Conservation (phyloP, 30 jellyfish, hydroid and myxozoan genomes). For the Chrysaora quinquecirrha region DNA sequence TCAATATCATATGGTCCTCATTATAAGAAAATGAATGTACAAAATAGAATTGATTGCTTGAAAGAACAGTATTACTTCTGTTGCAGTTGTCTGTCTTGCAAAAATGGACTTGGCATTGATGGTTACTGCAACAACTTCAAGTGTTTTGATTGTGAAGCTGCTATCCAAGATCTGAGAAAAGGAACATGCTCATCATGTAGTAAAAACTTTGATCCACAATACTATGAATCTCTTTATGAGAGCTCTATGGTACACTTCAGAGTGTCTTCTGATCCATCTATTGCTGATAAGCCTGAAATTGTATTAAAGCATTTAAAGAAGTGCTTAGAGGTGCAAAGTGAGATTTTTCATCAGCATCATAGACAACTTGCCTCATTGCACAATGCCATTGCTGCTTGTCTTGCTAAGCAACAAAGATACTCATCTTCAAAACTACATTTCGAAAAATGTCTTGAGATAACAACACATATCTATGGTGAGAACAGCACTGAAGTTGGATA, state of each 20-base stretch:
- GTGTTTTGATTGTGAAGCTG: constrained; percentile 46
- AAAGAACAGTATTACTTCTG: constrained; percentile 63
- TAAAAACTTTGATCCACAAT: constrained; percentile 18
- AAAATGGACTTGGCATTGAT: constrained; percentile 14
- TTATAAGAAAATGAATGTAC: constrained; percentile 58
- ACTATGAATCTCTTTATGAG: constrained; percentile 8
- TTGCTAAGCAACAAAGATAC: constrained; percentile 51
- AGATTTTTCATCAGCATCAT: constrained; percentile 44
- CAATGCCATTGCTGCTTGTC: constrained; percentile 73
- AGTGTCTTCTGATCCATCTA: background rate
- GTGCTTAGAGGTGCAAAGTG: constrained; percentile 37
- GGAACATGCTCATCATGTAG: constrained; percentile 18
- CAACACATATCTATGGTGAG: constrained; percentile 52
- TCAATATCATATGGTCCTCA: constrained; percentile 93
- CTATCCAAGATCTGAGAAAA: background rate
- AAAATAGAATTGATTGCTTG: constrained; percentile 59
- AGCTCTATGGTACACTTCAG: background rate
- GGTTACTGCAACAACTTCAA: background rate
- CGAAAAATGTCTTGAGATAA: constrained; percentile 52
- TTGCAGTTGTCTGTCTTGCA: constrained; percentile 75
- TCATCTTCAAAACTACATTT: constrained; percentile 42
- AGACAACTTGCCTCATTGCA: constrained; percentile 31
- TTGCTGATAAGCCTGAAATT: background rate
- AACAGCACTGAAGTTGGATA: constrained; percentile 82
- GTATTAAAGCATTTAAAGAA: constrained; percentile 15